These are phyloP conservation scores for Eulemur mongoz DNA, from an alignment of 2,797 vertebrate genomes.

Conservation along the genomic window DNA sequence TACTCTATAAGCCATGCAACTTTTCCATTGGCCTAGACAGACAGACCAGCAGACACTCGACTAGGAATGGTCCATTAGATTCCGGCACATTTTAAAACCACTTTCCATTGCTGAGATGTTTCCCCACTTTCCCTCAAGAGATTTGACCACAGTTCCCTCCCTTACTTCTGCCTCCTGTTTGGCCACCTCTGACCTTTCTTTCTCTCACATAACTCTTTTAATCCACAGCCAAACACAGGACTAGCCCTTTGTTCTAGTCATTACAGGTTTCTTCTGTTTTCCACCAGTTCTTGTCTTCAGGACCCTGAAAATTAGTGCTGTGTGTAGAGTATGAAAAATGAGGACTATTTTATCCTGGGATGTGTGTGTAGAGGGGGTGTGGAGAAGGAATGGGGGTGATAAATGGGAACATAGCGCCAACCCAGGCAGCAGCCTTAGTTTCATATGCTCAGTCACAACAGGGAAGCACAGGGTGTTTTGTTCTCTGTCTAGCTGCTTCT, in stretches of 20 bases:
- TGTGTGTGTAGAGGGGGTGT: not conserved
- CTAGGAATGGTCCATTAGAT: not conserved
- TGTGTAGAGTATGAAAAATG: not conserved
- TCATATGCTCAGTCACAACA: conserved; percentile 36
- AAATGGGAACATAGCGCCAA: not conserved
- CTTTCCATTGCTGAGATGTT: not conserved
- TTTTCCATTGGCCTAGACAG: not conserved
- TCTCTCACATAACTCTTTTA: not conserved
- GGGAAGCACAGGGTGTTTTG: conserved; percentile 18
- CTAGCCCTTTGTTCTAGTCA: not conserved
- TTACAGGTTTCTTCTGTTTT: not conserved
- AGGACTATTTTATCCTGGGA: not conserved
- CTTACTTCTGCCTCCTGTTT: not conserved
- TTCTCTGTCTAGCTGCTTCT: conserved; percentile 69
- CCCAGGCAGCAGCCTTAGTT: conserved; percentile 60
- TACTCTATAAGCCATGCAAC: not conserved
- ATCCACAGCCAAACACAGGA: not conserved
- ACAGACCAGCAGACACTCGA: not conserved
- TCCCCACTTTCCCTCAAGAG: not conserved
- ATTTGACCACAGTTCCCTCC: not conserved
- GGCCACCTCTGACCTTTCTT: not conserved
- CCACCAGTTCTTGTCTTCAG: rapidly evolving
- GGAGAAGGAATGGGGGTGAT: not conserved
- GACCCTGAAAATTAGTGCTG: not conserved
- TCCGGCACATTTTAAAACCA: not conserved